Evolutionary conservation across 2,888 invertebrate genomes (phyloP).

Genomic region (Busseola fusca): DNA sequence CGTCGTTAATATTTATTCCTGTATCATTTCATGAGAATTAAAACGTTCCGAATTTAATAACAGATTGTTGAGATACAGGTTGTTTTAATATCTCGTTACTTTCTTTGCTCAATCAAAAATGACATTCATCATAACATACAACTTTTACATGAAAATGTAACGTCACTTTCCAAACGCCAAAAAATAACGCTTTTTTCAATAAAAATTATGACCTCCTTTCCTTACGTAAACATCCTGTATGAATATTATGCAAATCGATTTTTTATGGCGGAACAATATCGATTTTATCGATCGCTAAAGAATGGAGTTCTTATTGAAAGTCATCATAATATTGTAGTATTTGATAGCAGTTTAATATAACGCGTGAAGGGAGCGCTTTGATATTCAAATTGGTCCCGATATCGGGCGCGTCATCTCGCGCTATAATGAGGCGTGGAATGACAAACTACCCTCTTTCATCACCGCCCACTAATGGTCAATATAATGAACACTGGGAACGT

Average conservation of each 20-base stretch:
- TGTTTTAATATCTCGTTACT: constrained; percentile 22
- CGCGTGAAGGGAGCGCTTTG: constrained; percentile 67
- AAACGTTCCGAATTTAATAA: constrained; percentile 33
- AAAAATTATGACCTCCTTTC: constrained; percentile 41
- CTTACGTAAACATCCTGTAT: constrained; percentile 53
- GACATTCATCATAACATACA: constrained; percentile 28
- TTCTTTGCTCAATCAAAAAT: constrained; percentile 37
- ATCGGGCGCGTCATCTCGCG: constrained; percentile 68
- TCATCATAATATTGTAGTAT: constrained; percentile 60
- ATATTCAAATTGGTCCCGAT: constrained; percentile 76
- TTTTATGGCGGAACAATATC: constrained; percentile 52
- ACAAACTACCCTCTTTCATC: constrained; percentile 80
- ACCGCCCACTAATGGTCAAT: constrained; percentile 76
- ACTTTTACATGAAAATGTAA: constrained; percentile 45
- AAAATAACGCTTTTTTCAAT: constrained; percentile 30
- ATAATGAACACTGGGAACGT: constrained; percentile 67
- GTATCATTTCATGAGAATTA: constrained; percentile 41
- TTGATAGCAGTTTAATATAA: constrained; percentile 65
- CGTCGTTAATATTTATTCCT: constrained; percentile 48
- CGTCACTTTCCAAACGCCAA: constrained; percentile 42
- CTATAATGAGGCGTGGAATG: constrained; percentile 77
- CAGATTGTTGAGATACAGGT: constrained; percentile 27
- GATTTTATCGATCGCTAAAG: constrained; percentile 59
- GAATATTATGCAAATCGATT: constrained; percentile 60
- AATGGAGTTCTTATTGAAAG: constrained; percentile 61